These are phyloP conservation scores for Misgurnus mizolepis DNA, from an alignment of 2,113 vertebrate species.

Conservation along the genomic window DNA sequence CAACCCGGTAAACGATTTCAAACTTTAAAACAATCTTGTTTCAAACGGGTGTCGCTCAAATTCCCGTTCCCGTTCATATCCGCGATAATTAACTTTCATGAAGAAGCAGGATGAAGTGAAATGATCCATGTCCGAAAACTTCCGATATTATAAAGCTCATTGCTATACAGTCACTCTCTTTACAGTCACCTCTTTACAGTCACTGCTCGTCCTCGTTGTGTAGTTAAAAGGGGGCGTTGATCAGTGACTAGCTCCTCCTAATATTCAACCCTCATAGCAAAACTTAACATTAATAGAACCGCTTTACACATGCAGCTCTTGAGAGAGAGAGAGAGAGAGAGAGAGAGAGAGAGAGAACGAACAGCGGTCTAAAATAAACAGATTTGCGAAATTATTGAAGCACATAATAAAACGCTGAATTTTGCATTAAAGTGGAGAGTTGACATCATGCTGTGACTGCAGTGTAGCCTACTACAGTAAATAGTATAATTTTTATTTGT, in stretches of 20 bases:
- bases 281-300: constrained; percentile 1
- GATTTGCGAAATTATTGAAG: background rate
- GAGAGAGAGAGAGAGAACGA: background rate
- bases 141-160: constrained; percentile 16
- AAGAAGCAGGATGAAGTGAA: background rate
- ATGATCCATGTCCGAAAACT: background rate
- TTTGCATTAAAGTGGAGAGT: background rate
- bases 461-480: background rate
- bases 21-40: constrained; percentile 1
- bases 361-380: background rate
- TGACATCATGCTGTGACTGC: background rate
- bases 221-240: constrained; percentile 33
- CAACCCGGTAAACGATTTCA: background rate
- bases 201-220: constrained; percentile 34
- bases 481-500: no score
- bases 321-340: no score
- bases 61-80: background rate
- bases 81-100: constrained; percentile 3
- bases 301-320: background rate
- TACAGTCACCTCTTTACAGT: constrained; percentile 43
- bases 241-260: constrained; percentile 39
- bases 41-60: background rate
- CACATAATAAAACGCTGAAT: background rate
- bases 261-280: constrained; percentile 10
- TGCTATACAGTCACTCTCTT: constrained; percentile 40